Evolutionary conservation across 1,140 invertebrate species (phyloP), one percentile per base, ranked within the genome.

Genomic region (Delia radicum): DNA sequence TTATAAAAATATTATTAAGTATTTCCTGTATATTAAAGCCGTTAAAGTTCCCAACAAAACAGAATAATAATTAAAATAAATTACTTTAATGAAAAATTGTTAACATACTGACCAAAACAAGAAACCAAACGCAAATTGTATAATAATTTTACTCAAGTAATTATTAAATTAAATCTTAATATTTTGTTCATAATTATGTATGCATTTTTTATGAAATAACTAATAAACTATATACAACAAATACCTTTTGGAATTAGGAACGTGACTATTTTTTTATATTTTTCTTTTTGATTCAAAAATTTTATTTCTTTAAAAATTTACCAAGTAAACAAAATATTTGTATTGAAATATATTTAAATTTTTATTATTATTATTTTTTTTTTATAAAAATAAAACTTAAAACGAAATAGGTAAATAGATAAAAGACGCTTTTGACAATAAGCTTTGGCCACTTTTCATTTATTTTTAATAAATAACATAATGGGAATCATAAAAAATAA

Each of bases 391-490:
- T n/a, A 37, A 69, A 67, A 67, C 63, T 31, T 33, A 69, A 69
- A 69, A 69, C 65, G 65, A 69, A 69, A 69, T 69, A 69, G 65
- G 33, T 21, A 69, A 69, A 69, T 33, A 69, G n/a, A 33, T 69
- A 21, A 55, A 75, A 29, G 63, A 67, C 65, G 74, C 74, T 75
- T 75, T 65, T 69, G 74, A 75, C 74, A 75, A 75, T 75, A 75
- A 75, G 74, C 74, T 75, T 75, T 75, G 74, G 63, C 74, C 62
- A 67, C 42, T 69, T 48, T 37, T 72, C 18, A 18, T 42, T 72
- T 73, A 55, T 15, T 73, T 73, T 73, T 73, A 73, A 46, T 42
- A 21, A 24, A 55, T 15, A 15, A 63, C 28, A 63, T 27, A 63
- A 63, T 12, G 0, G 21, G 12, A 28, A 63, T 12, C 13, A 7